Evolutionary conservation across 2,113 vertebrate genomes (phyloP).

Genomic region (Cyanoliseus patagonus): DNA sequence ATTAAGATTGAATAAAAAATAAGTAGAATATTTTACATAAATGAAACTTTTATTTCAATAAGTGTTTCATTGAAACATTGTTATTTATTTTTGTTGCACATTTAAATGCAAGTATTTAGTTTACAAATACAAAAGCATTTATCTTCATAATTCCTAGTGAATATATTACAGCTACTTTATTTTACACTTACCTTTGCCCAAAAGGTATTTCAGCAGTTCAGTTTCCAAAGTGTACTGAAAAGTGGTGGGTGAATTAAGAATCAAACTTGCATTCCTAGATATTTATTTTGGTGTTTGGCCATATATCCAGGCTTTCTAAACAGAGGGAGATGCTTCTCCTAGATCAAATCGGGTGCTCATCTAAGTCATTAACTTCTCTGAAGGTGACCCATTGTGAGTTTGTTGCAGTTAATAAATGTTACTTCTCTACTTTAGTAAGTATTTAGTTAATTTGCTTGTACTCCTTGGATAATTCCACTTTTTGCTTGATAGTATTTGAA

Average conservation of each 20-base stretch:
- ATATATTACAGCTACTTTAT: background rate
- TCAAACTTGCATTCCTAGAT: rapidly evolving
- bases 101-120: background rate
- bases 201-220: background rate
- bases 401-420: background rate
- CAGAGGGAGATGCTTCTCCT: background rate
- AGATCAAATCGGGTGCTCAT: background rate
- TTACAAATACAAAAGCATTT: background rate
- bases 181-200: background rate
- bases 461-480: too few relatives aligned
- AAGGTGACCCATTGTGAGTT: background rate
- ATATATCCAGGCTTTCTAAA: background rate
- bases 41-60: background rate
- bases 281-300: background rate
- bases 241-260: background rate
- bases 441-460: too few relatives aligned
- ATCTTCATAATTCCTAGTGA: background rate
- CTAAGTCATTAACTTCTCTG: background rate
- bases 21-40: background rate
- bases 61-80: background rate
- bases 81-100: background rate
- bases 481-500: background rate
- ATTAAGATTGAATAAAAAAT: background rate
- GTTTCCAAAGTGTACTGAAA: background rate
- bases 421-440: background rate